Evolutionary conservation across 2,888 invertebrate genomes (phyloP).

Genomic region (Drosophila setosimentum): DNA sequence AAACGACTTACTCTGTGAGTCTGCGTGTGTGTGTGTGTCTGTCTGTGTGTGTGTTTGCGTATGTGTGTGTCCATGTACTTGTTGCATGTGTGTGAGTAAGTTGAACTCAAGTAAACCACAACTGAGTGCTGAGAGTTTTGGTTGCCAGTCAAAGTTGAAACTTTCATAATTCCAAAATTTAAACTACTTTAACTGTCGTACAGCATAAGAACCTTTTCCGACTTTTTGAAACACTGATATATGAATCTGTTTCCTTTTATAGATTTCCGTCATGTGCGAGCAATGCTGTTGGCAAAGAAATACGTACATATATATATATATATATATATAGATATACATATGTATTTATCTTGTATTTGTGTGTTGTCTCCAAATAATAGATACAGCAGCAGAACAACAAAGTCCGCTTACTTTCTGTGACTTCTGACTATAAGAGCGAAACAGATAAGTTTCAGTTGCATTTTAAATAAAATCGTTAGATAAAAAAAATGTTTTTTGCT

Average conservation of each 20-base stretch:
- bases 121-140: conserved; percentile 44
- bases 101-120: conserved; percentile 23
- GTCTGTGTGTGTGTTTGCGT: conserved; percentile 8
- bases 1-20: conserved; percentile 25
- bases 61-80: conserved; percentile 43
- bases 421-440: background rate
- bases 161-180: conserved; percentile 70
- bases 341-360: background rate
- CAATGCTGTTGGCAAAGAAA: background rate
- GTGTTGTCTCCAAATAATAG: background rate
- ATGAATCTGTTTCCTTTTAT: conserved; percentile 39
- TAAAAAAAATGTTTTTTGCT: background rate
- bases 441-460: background rate
- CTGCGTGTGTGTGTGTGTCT: conserved; percentile 6
- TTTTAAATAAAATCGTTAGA: background rate
- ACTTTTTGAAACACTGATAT: conserved; percentile 33
- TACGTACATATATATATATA: background rate
- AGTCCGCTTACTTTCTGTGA: background rate
- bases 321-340: background rate
- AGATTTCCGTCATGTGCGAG: conserved; percentile 25
- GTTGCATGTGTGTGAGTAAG: conserved; percentile 52
- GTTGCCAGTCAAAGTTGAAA: conserved; percentile 44
- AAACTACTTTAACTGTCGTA: conserved; percentile 76
- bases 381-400: background rate
- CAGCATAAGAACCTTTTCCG: conserved; percentile 25